Percentiles rank a stretch among this genome's conserved stretches.
phyloP scores from a whole-genome alignment of 1,140 invertebrate genomes.

The Bradysia coprophila region DNA sequence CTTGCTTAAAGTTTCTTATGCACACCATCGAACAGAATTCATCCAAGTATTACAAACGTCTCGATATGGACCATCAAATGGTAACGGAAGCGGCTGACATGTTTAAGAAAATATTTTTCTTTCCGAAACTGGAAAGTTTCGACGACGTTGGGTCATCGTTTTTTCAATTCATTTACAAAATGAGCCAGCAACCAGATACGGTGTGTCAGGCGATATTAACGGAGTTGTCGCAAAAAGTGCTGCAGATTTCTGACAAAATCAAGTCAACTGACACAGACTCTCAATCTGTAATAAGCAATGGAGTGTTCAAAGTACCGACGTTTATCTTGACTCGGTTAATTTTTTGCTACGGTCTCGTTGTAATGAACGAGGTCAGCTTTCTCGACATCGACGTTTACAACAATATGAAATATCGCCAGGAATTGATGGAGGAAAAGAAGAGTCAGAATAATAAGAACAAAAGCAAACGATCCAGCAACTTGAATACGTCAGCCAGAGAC shows the following conservation, averaged over 20 bases:
- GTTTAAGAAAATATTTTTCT: slow-evolving; percentile 16
- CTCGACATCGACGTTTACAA: slow-evolving; percentile 59
- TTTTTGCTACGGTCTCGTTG: slow-evolving; percentile 49
- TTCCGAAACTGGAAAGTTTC: slow-evolving; percentile 12
- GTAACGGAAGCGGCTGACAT: slow-evolving; percentile 10
- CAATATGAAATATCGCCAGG: slow-evolving; percentile 36
- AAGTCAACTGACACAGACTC: background rate
- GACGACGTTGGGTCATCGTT: slow-evolving; percentile 14
- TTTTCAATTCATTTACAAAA: slow-evolving; percentile 16
- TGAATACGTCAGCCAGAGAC: slow-evolving; percentile 19
- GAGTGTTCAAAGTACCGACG: slow-evolving; percentile 9
- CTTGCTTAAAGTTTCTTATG: slow-evolving; percentile 15
- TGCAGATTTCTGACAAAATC: slow-evolving; percentile 4
- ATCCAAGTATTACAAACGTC: slow-evolving; percentile 17
- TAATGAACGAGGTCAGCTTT: slow-evolving; percentile 54
- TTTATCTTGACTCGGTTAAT: slow-evolving; percentile 40
- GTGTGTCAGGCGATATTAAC: slow-evolving; percentile 15
- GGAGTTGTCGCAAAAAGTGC: slow-evolving; percentile 8
- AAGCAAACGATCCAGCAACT: slow-evolving; percentile 12
- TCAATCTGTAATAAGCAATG: slow-evolving; percentile 7
- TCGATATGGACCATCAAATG: slow-evolving; percentile 9
- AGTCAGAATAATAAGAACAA: slow-evolving; percentile 20
- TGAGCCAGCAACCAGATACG: slow-evolving; percentile 19
- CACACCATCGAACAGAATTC: slow-evolving; percentile 13
- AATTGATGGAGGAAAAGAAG: slow-evolving; percentile 32